Evolutionary conservation across 1,140 invertebrate species (phyloP), one percentile per base, ranked within the genome.

Genomic region (Procambarus clarkii): DNA sequence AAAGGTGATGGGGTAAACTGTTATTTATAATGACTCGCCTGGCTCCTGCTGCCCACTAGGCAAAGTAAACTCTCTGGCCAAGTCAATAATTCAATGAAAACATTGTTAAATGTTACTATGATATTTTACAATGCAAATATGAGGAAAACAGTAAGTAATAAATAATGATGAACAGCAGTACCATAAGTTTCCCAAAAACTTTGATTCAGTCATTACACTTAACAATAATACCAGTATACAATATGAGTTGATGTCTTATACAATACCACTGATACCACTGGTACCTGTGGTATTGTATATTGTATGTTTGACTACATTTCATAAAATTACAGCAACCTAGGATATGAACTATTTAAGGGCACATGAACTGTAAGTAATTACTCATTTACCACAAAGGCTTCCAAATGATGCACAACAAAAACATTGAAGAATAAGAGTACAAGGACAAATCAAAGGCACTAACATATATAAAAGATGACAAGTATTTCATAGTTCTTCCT

Each of bases 141-240:
- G 58, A 83, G 64, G 8, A 81, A 11, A 83, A 83, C 58, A 64
- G 24, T 83, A 44, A 64, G 44, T 50, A 64, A 64, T 24, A 64
- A 83, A 21, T 64, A n/a, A 64, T 44, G 54, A 83, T 64, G 64
- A 24, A 83, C 45, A 64, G 34, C 45, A 64, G 34, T 44, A 48
- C 21, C 11, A n/a, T 44, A 64, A 18, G 69, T 74, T 21, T 74
- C 7, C n/a, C 69, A n/a, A 74, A 74, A 74, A 74, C 69, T 64
- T 64, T 74, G 69, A 34, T 69, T 13, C 64, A 69, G 24, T 74
- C n/a, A 74, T 34, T 74, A 74, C 77, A 74, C 77, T 79, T 79
- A 79, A 48, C 15, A 11, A 79, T 79, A 79, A 79, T 79, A 79
- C 77, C 77, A 79, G 77, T 79, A 79, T 79, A 79, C 77, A 79